A percentile compares a stretch with the other conserved stretches of the same genome.
These are phyloP conservation scores for Desoria tigrina DNA, from an alignment of 2,888 invertebrate species.

Conservation along the genomic window DNA sequence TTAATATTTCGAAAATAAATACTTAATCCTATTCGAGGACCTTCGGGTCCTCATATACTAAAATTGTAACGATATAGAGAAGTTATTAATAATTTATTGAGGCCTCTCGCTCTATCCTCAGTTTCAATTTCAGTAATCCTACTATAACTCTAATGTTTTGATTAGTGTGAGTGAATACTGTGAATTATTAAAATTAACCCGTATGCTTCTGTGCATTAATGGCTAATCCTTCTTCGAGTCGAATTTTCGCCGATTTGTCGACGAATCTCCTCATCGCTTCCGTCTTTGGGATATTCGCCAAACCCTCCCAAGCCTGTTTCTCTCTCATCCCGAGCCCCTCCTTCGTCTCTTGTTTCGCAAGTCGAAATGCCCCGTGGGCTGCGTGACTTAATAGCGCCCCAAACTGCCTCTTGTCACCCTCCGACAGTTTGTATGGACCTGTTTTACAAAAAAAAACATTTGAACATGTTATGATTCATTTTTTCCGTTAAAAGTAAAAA, in stretches of 20 bases:
- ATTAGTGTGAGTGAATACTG: too few species aligned
- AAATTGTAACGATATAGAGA: too few species aligned
- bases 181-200: too few species aligned
- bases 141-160: too few species aligned
- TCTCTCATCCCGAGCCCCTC: slow-evolving; percentile 18
- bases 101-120: too few species aligned
- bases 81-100: too few species aligned
- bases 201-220: slow-evolving; percentile 18
- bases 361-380: slow-evolving; percentile 31
- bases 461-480: not conserved
- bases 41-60: too few species aligned
- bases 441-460: not conserved
- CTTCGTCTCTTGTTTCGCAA: slow-evolving; percentile 20
- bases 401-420: slow-evolving; percentile 21
- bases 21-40: too few species aligned
- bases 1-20: too few species aligned
- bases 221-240: slow-evolving; percentile 19
- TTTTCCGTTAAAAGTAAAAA: too few species aligned
- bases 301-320: slow-evolving; percentile 35
- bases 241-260: slow-evolving; percentile 19
- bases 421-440: slow-evolving; percentile 33
- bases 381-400: slow-evolving; percentile 26
- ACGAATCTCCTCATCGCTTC: slow-evolving; percentile 34
- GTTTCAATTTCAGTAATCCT: too few species aligned
- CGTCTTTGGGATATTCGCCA: slow-evolving; percentile 32